Evolutionary conservation across 2,888 invertebrate species (phyloP), one percentile per base, ranked within the genome.

Genomic region (Limenitis camilla): DNA sequence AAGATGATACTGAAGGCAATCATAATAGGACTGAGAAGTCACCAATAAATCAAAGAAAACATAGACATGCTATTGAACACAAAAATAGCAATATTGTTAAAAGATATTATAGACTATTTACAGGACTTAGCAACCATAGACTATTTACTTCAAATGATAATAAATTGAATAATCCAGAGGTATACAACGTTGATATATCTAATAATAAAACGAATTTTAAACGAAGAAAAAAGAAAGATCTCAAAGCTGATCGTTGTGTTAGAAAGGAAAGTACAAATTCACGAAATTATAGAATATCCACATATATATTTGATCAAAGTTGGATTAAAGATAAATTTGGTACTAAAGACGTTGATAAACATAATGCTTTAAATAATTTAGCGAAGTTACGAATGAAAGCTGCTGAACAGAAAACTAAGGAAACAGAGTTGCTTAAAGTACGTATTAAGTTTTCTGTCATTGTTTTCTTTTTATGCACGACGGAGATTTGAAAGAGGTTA

Each of bases 211-310:
- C 60, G 31, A 71, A 75, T 51, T 69, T 72, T 47, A 81, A 78
- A 59, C 66, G 69, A 5, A 75, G 71, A 49, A 79, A 74, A 67
- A 78, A 77, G 52, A 46, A 1, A 5, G 49, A 43, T 7, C 47
- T 46, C 10, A 19, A 45, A 45, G 28, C 52, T 36, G 5, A 47
- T 49, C 7, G 30, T 19, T 6, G 35, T 6, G 2, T 29, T 30
- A 53, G 11, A 19, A 64, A 61, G 30, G 65, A 66, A 8, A 61
- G 58, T 11, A 66, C 67, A 48, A 60, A 60, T n/a, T 59, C 64
- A 5, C 66, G 71, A 53, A 70, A 68, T 30, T 68, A 69, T 36
- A 67, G 74, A 49, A 62, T 76, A 52, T 67, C 69, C 7, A 61
- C 66, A 1, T 76, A 67, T 56, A 54, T 77, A 31, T 65, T 65